A percentile compares a stretch with the other conserved stretches of the same genome.
phyloP scores from a whole-genome alignment of 2,888 invertebrate genomes.

The Hyppa rectilinea region DNA sequence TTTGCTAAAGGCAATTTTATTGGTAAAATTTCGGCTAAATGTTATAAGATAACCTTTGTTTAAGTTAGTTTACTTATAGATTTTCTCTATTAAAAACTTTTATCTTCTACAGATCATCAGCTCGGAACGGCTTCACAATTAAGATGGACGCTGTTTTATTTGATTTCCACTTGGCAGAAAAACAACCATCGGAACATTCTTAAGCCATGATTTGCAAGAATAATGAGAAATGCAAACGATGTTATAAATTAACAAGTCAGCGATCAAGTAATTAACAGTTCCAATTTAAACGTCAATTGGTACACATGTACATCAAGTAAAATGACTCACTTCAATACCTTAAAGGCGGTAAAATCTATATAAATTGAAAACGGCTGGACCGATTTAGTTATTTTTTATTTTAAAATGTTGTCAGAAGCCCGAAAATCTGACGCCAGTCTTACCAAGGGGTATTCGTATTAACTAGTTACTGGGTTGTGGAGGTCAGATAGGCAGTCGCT shows the following conservation, averaged over 20 bases:
- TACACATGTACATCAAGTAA: neutral
- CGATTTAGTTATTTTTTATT: too few relatives aligned
- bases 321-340: slow-evolving; percentile 44
- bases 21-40: too few relatives aligned
- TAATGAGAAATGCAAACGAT: slow-evolving; percentile 48
- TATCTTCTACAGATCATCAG: neutral
- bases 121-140: neutral
- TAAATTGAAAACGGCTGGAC: too few relatives aligned
- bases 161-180: neutral
- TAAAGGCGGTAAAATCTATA: slow-evolving; percentile 5
- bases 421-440: too few relatives aligned
- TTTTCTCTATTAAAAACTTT: too few relatives aligned
- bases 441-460: too few relatives aligned
- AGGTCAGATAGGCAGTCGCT: too few relatives aligned
- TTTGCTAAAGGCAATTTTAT: too few relatives aligned
- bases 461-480: too few relatives aligned
- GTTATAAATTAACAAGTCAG: slow-evolving; percentile 39
- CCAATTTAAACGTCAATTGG: slow-evolving; percentile 17
- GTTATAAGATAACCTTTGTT: too few relatives aligned
- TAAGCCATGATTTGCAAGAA: slow-evolving; percentile 24
- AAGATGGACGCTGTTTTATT: neutral
- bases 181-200: slow-evolving; percentile 38
- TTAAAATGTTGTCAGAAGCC: too few relatives aligned
- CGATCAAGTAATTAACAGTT: slow-evolving; percentile 53
- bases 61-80: too few relatives aligned